phyloP scores from a whole-genome alignment of 2,113 vertebrate species.

The Charadrius vociferus region DNA sequence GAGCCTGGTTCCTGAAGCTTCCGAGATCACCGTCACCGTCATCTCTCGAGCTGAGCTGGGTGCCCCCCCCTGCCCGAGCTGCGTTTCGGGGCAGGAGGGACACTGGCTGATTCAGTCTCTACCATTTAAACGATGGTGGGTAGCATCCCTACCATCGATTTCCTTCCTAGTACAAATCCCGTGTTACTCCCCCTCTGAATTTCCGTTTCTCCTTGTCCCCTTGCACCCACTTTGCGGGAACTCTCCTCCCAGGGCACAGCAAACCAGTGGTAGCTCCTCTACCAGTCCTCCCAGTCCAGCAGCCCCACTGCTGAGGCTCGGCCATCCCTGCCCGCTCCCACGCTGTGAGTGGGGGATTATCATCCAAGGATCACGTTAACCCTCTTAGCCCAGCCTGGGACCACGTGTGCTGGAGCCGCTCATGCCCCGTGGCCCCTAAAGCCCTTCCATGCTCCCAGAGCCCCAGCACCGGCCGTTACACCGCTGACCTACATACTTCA shows the following conservation, averaged over 20 bases:
- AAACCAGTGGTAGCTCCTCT: neutral
- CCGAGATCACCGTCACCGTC: neutral
- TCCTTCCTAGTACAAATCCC: neutral
- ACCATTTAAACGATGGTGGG: accelerated
- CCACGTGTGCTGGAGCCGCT: neutral
- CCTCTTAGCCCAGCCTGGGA: neutral
- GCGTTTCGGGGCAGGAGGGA: neutral
- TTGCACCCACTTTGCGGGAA: neutral
- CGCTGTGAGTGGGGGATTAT: neutral
- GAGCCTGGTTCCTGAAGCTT: neutral
- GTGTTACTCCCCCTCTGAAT: neutral
- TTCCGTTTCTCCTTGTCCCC: neutral
- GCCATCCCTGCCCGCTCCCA: neutral
- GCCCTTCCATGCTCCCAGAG: neutral
- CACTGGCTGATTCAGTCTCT: neutral
- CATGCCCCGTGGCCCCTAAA: neutral
- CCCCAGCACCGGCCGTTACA: neutral
- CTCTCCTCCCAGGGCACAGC: neutral
- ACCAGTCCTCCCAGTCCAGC: neutral
- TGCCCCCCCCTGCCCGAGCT: neutral
- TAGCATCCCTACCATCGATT: neutral
- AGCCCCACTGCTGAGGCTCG: neutral
- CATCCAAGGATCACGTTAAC: neutral
- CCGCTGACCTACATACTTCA: neutral
- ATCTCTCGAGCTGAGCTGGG: neutral